Percentiles rank a stretch among this genome's conserved stretches.
These are phyloP conservation scores for Coptodon rendalli DNA, from an alignment of 2,113 vertebrate species.

Conservation along the genomic window DNA sequence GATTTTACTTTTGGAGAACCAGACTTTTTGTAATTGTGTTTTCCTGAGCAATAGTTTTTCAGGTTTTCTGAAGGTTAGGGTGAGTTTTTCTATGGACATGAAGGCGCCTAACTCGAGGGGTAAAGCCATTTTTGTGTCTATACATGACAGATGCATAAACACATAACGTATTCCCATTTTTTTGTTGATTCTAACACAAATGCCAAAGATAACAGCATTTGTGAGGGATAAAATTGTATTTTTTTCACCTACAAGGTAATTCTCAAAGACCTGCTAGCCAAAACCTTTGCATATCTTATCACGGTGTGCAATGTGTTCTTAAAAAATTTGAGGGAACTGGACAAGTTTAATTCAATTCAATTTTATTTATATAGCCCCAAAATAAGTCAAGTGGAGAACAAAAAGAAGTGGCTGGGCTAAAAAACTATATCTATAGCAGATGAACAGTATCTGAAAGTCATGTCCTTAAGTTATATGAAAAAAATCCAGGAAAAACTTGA, in stretches of 20 bases:
- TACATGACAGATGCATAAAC: neutral
- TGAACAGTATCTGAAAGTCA: neutral
- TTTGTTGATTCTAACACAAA: neutral
- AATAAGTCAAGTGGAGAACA: neutral
- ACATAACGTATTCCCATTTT: neutral
- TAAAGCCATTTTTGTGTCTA: neutral
- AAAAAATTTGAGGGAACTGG: neutral
- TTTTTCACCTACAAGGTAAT: neutral
- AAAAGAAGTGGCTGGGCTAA: neutral
- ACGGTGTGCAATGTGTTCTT: neutral
- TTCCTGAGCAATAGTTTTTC: neutral
- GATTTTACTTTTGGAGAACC: neutral
- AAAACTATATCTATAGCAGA: neutral
- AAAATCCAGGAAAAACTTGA: neutral
- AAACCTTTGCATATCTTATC: neutral
- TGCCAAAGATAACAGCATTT: neutral
- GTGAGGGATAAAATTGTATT: neutral
- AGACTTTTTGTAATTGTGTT: neutral
- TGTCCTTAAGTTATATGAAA: neutral
- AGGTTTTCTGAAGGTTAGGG: neutral
- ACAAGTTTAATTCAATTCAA: neutral
- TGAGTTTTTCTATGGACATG: neutral
- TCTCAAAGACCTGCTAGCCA: rapidly evolving
- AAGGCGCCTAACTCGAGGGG: neutral
- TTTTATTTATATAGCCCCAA: neutral